Percentiles rank a stretch among this genome's conserved stretches.
phyloP scores from a whole-genome alignment of 2,888 invertebrate genomes.

The Anoncus sp. region DNA sequence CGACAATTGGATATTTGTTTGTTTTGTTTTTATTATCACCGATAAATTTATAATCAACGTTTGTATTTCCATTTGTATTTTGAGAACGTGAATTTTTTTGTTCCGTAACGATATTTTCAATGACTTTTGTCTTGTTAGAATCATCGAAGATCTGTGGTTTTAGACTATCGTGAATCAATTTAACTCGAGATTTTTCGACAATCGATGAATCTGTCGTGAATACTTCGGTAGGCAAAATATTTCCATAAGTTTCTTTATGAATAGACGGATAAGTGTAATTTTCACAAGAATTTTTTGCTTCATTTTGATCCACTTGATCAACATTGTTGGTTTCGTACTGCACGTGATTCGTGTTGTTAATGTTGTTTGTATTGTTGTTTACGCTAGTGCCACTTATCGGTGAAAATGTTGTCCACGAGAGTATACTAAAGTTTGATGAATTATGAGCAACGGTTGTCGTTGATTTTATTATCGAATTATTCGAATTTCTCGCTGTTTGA shows the following conservation, averaged over 20 bases:
- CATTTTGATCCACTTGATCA: constrained; percentile 68
- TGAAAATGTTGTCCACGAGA: constrained; percentile 82
- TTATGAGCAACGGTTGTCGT: constrained; percentile 80
- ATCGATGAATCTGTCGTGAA: constrained; percentile 67
- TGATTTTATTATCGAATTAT: constrained; percentile 74
- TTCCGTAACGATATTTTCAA: constrained; percentile 69
- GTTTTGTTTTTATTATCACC: constrained; percentile 75
- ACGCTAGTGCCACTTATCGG: constrained; percentile 71
- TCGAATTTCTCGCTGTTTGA: constrained; percentile 70
- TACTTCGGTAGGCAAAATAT: constrained; percentile 69
- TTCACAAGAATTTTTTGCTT: constrained; percentile 77
- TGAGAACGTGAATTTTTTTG: constrained; percentile 70
- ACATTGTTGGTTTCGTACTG: constrained; percentile 72
- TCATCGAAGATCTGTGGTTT: constrained; percentile 70
- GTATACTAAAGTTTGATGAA: constrained; percentile 81
- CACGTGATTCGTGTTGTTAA: constrained; percentile 66
- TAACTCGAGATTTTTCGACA: constrained; percentile 76
- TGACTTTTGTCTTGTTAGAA: constrained; percentile 73
- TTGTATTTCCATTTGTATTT: constrained; percentile 64
- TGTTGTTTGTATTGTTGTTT: constrained; percentile 15
- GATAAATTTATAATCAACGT: constrained; percentile 73
- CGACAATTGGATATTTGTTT: constrained; percentile 76
- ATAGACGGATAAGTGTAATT: constrained; percentile 77
- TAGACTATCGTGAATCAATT: constrained; percentile 71
- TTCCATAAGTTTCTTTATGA: constrained; percentile 75